These are phyloP conservation scores for Vanessa atalanta DNA, from an alignment of 1,140 invertebrate genomes.

Conservation along the genomic window DNA sequence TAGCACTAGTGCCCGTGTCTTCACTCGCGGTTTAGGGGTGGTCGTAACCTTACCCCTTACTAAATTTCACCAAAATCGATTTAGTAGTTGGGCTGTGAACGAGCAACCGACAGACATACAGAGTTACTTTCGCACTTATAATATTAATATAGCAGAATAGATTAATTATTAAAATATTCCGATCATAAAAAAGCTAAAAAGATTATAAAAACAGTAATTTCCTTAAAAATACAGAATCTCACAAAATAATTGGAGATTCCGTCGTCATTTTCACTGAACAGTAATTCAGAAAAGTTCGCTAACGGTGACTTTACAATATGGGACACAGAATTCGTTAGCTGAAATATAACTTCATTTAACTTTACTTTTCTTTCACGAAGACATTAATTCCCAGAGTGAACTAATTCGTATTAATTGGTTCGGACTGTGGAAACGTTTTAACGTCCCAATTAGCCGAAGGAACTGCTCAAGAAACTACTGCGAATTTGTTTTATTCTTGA, in stretches of 20 bases:
- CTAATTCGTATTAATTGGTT: conserved; percentile 12
- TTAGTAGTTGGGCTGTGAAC: too few species aligned
- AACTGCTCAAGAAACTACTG: conserved; percentile 8
- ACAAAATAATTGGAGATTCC: background rate
- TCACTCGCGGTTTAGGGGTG: too few species aligned
- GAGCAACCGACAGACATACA: too few species aligned
- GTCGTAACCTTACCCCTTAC: too few species aligned
- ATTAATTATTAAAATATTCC: too few species aligned
- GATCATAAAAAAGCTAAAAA: background rate
- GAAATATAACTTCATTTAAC: conserved; percentile 9
- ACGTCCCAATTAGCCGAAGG: conserved; percentile 9
- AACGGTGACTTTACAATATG: conserved; percentile 4
- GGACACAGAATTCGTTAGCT: conserved; percentile 3
- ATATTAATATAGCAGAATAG: too few species aligned
- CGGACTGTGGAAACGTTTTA: conserved; percentile 8
- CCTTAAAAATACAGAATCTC: background rate
- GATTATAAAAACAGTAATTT: background rate
- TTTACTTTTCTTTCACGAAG: conserved; percentile 10
- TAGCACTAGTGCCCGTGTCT: too few species aligned
- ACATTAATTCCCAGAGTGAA: conserved; percentile 2
- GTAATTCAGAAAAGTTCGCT: conserved; percentile 7
- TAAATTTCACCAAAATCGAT: too few species aligned
- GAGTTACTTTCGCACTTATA: too few species aligned
- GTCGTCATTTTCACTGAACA: background rate
- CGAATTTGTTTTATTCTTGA: conserved; percentile 1